Evolutionary conservation across 1,140 invertebrate genomes (phyloP).

Genomic region (Drosophila parvula): DNA sequence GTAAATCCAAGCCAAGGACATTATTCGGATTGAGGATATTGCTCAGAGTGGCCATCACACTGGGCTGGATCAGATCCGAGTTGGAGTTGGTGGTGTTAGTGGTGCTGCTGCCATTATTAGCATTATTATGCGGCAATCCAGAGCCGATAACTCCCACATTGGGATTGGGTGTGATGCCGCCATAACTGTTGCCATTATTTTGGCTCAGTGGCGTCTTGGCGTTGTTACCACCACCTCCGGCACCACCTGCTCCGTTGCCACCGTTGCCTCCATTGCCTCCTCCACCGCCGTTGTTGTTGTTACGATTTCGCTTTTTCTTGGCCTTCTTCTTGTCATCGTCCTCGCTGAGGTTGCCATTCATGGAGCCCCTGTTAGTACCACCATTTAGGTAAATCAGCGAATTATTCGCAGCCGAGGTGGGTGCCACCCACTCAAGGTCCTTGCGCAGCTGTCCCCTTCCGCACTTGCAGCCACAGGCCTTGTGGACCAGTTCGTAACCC

Average conservation of each 20-base stretch:
- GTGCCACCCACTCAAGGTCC: conserved; percentile 93
- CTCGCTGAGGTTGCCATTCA: conserved; percentile 58
- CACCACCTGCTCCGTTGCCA: neutral
- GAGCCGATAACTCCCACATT: conserved; percentile 81
- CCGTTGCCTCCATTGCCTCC: neutral
- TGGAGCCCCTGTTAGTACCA: conserved; percentile 13
- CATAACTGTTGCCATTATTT: conserved; percentile 46
- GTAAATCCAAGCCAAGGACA: conserved; percentile 78
- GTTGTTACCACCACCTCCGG: conserved; percentile 3
- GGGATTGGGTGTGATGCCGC: conserved; percentile 61
- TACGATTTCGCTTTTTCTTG: conserved; percentile 89
- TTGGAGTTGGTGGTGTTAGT: conserved; percentile 25
- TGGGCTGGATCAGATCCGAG: conserved; percentile 42
- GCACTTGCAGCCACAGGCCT: conserved; percentile 94
- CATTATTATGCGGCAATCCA: conserved; percentile 74
- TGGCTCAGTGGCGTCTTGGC: conserved; percentile 46
- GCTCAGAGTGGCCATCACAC: conserved; percentile 61
- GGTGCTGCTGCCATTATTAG: conserved; percentile 35
- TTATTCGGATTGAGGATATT: conserved; percentile 67
- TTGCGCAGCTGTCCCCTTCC: conserved; percentile 96
- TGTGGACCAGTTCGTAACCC: conserved; percentile 96
- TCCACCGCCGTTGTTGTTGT: conserved; percentile 56
- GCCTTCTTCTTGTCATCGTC: conserved; percentile 88
- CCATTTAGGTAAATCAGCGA: conserved; percentile 36
- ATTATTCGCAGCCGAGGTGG: conserved; percentile 83